Conservation (phyloP, 1,140 invertebrate species). For the Macrobrachium nipponense region DNA sequence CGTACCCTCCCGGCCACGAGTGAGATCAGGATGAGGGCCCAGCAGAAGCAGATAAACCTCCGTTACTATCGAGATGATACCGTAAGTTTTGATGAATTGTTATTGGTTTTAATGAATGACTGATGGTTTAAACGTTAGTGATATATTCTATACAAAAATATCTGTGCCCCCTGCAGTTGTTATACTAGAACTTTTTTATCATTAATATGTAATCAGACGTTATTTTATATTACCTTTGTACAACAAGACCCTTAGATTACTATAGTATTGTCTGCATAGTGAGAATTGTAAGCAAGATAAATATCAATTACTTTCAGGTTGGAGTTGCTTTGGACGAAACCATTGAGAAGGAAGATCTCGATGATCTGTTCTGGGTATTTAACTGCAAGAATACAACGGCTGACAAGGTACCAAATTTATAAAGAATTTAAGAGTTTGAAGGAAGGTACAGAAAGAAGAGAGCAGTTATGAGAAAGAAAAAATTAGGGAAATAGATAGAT, state of each 20-base stretch:
- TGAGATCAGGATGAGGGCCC: constrained; percentile 78
- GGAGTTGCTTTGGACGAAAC: constrained; percentile 98
- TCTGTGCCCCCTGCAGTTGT: no score
- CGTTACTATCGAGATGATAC: constrained; percentile 74
- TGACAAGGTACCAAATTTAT: constrained; percentile 73
- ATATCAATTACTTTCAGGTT: constrained; percentile 71
- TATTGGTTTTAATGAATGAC: background rate
- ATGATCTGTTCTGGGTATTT: constrained; percentile 92
- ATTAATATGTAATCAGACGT: no score
- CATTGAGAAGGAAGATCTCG: constrained; percentile 83
- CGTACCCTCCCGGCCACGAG: constrained; percentile 70
- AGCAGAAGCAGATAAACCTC: constrained; percentile 87
- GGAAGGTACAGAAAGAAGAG: no score
- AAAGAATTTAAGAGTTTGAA: no score
- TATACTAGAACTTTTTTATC: no score
- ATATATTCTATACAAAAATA: no score
- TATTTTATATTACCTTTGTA: no score
- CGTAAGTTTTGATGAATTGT: constrained; percentile 65
- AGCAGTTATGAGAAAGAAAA: no score
- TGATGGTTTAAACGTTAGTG: no score
- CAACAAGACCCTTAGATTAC: no score
- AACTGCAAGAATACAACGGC: constrained; percentile 71
- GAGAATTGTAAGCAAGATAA: no score
- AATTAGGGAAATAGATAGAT: no score
- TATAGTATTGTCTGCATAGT: background rate